Conservation (phyloP, 2,113 vertebrate species). For the Leptodactylus fuscus region DNA sequence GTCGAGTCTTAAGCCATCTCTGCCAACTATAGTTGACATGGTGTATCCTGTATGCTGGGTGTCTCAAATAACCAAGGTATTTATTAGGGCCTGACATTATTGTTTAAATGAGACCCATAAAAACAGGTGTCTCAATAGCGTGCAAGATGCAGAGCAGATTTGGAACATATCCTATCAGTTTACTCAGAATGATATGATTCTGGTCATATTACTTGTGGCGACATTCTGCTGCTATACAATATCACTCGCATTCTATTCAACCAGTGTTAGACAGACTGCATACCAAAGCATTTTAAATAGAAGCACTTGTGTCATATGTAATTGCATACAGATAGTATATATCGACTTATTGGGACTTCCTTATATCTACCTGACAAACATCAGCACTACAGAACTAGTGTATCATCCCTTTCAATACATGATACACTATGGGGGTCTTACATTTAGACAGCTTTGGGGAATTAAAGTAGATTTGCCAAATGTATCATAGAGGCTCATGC, state of each 20-base stretch:
- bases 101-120: conserved; percentile 6
- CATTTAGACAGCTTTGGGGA: no score
- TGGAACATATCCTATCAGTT: not conserved
- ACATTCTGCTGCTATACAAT: not conserved
- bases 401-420: no score
- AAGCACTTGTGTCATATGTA: no score
- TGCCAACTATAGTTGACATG: not conserved
- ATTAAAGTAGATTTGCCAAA: no score
- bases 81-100: not conserved
- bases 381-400: no score
- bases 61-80: not conserved
- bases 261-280: not conserved
- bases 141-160: not conserved
- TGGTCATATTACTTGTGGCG: not conserved
- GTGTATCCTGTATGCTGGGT: not conserved
- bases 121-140: conserved; percentile 17
- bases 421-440: no score
- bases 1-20: not conserved
- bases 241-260: not conserved
- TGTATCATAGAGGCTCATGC: no score
- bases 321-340: no score
- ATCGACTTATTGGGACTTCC: no score
- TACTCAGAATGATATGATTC: not conserved
- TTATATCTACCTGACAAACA: no score
- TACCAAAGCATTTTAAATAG: not conserved